Evolutionary conservation across 2,797 vertebrate genomes (phyloP), one percentile per base, ranked within the genome.

Genomic region (Bryconaethiops microstoma): DNA sequence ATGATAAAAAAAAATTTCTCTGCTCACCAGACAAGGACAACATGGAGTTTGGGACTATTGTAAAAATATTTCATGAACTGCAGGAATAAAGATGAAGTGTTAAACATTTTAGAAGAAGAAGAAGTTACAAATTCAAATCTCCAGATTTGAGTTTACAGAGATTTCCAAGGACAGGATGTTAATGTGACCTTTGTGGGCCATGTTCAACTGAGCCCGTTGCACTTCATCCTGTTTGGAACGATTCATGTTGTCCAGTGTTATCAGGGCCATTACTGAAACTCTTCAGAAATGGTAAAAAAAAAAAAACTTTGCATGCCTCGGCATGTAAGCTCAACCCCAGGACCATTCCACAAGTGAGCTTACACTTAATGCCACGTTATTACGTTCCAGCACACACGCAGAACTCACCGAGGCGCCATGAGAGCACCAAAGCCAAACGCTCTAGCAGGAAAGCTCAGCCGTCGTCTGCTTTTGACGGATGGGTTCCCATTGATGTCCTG

Each of bases 401-500:
- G 6, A 48, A 35, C 72, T 59, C 29, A 35, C 19, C 13, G 25
- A 3, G 14, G 14, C 68, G n/a, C 73, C 63, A 5, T 54, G 23
- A 76, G 64, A 62, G 39, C 67, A 74, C 63, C 55, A 74, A 68
- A 64, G 83, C 73, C 83, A 74, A 90, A 81, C 81, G 65, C 75
- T 57, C 55, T 29, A 17, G 79, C 75, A 84, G 84, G 77, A 83
- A 83, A 62, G 35, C 48, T 65, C 55, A 23, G 71, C n/a, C 78
- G 87, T 80, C 84, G 84, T 86, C 76, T 17, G 19, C 45, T 89
- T 52, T 88, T 94, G 92, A 93, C 87, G 87, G 90, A 94, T 88
- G 80, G 86, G 90, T 94, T 94, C 91, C 92, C 87, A 92, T 92
- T 91, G 87, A 86, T 87, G 84, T 83, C 83, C 81, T 84, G 80